Base-by-base conservation (phyloP, 2,797 vertebrate genomes). In the Paedocypris micromegethes region DNA sequence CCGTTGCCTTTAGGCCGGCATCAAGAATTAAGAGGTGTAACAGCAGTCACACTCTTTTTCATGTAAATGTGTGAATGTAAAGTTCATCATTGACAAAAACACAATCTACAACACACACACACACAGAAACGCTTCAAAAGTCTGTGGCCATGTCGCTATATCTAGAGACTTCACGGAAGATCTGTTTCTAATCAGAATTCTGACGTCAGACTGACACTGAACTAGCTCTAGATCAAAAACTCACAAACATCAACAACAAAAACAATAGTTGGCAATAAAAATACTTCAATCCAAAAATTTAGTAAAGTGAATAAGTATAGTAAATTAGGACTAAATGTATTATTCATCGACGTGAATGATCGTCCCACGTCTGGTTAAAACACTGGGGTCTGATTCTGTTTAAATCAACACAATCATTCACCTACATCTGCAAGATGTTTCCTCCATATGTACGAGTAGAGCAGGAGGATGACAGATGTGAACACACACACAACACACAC, bases 41-140 rank as follows among this genome's bases (percentile, higher is more conserved):
- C 59, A 63, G 66, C 56, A 45, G 64, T 60, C 51, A 53, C 45
- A 68, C 68, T 73, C 52, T 73, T 78, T 78, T 71, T 59, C 73
- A 73, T 75, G 57, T 41, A 23, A 75, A 78, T 68, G 38, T 58
- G 51, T 62, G 48, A 58, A 56, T 52, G 65, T 55, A 23, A 62
- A 58, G 9, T 38, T 39, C 3, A 42, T 42, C 51, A 53, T 54
- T 7, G 41, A 51, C 38, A 68, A 42, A 58, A 67, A 58, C 39
- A 49, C 4, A n/a, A 46, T 42, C 44, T 37, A 53, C 37, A 3
- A 57, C 48, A 51, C 37, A n/a, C 4, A 68, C 51, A 54, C 5
- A 58, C 58, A 55, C 5, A 60, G 50, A 61, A 68, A 68, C n/a
- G 50, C 23, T 23, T 23, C 23, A 1, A 23, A 23, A 67, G 47